A percentile compares a stretch with the other conserved stretches of the same genome.
These are phyloP conservation scores for Alosa sapidissima DNA, from an alignment of 2,797 vertebrate genomes.

Conservation along the genomic window DNA sequence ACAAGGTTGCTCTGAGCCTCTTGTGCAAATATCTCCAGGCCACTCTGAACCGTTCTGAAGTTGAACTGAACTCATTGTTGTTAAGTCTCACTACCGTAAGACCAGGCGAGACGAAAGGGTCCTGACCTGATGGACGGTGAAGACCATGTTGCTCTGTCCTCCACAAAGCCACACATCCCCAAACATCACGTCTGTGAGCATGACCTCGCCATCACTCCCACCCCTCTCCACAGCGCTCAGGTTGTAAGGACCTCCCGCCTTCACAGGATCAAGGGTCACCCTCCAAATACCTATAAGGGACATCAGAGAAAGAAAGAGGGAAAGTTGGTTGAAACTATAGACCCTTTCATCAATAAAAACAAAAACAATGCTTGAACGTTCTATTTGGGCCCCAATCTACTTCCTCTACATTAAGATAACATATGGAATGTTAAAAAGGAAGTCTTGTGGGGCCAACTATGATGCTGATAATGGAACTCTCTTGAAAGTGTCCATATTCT, in stretches of 20 bases:
- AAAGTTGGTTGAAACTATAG: background rate
- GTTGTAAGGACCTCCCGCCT: slow-evolving; percentile 79
- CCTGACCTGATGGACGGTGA: slow-evolving; percentile 73
- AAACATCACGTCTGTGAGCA: slow-evolving; percentile 81
- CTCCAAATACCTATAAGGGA: slow-evolving; percentile 72
- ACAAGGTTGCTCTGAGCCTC: too few relatives aligned
- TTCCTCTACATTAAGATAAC: too few relatives aligned
- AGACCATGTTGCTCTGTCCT: slow-evolving; percentile 96
- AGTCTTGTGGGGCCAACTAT: too few relatives aligned
- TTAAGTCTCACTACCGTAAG: too few relatives aligned
- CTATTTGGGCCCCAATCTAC: too few relatives aligned
- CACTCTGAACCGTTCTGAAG: background rate
- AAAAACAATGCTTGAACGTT: too few relatives aligned
- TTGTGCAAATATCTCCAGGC: too few relatives aligned
- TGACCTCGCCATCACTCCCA: slow-evolving; percentile 25
- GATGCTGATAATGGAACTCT: too few relatives aligned
- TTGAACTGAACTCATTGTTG: too few relatives aligned
- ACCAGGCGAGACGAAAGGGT: background rate
- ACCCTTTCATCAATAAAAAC: too few relatives aligned
- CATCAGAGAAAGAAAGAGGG: background rate
- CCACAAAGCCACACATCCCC: slow-evolving; percentile 93
- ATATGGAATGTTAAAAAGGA: too few relatives aligned
- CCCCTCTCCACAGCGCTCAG: slow-evolving; percentile 62
- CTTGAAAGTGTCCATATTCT: too few relatives aligned
- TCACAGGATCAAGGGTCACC: slow-evolving; percentile 75